Evolutionary conservation across 2,888 invertebrate genomes (phyloP).

Genomic region (Spialia ferax): DNA sequence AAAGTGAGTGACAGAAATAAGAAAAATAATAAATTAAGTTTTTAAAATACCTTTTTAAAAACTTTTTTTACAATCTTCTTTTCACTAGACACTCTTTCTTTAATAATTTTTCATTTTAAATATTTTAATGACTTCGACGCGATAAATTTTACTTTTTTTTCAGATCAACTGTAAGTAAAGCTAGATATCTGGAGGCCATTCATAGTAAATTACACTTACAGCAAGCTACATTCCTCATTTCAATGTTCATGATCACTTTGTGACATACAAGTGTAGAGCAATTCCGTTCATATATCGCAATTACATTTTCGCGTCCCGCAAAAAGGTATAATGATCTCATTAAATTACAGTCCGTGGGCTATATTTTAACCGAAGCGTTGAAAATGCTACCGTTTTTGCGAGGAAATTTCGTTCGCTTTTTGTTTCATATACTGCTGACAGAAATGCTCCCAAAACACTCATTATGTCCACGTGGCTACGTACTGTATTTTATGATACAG

Average conservation of each 20-base stretch:
- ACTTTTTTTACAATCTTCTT: too few species aligned
- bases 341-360: not conserved
- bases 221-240: not conserved
- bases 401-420: not conserved
- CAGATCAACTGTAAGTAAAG: too few species aligned
- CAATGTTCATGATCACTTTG: not conserved
- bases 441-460: not conserved
- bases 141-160: too few species aligned
- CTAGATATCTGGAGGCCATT: too few species aligned
- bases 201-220: too few species aligned
- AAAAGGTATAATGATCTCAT: not conserved
- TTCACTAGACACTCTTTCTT: too few species aligned
- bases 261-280: not conserved
- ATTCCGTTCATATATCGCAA: not conserved
- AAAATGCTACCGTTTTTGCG: not conserved
- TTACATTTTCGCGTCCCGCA: not conserved
- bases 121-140: too few species aligned
- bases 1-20: too few species aligned
- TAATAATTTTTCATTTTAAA: too few species aligned
- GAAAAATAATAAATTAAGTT: too few species aligned
- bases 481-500: too few species aligned
- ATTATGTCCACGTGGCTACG: not conserved
- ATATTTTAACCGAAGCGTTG: not conserved
- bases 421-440: not conserved
- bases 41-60: too few species aligned